Evolutionary conservation across 2,113 vertebrate genomes (phyloP).

Genomic region (Cyanoramphus novaezelandiae): DNA sequence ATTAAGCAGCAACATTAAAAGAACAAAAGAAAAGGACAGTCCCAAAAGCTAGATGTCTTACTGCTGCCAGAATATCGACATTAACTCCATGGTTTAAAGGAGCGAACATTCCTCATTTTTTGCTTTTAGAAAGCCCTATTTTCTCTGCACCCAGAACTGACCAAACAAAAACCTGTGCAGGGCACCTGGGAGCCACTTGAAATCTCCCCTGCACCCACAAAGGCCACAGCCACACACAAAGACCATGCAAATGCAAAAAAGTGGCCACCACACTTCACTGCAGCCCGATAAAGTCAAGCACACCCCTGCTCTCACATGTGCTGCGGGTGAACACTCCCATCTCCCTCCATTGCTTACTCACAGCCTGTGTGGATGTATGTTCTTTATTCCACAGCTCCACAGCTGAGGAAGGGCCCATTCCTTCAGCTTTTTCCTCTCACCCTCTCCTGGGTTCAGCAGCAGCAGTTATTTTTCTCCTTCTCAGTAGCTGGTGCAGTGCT

Average conservation of each 20-base stretch:
- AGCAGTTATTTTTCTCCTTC: too few species aligned
- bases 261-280: background rate
- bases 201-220: too few species aligned
- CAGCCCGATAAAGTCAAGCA: background rate
- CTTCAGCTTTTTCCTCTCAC: background rate
- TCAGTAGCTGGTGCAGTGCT: too few species aligned
- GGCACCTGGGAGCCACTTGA: accelerated
- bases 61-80: background rate
- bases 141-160: background rate
- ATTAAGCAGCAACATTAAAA: background rate
- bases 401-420: background rate
- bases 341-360: accelerated
- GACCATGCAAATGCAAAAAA: accelerated
- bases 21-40: background rate
- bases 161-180: background rate
- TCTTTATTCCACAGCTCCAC: too few species aligned
- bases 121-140: accelerated
- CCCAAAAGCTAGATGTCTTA: too few species aligned
- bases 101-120: background rate
- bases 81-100: background rate
- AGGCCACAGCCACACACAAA: background rate
- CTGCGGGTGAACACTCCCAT: background rate
- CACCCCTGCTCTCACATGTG: accelerated
- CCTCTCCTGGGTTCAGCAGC: too few species aligned
- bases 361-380: accelerated